Percentiles rank a stretch among this genome's conserved stretches.
Conservation (phyloP, 2,888 invertebrate genomes). For the Stomorhina lunata region DNA sequence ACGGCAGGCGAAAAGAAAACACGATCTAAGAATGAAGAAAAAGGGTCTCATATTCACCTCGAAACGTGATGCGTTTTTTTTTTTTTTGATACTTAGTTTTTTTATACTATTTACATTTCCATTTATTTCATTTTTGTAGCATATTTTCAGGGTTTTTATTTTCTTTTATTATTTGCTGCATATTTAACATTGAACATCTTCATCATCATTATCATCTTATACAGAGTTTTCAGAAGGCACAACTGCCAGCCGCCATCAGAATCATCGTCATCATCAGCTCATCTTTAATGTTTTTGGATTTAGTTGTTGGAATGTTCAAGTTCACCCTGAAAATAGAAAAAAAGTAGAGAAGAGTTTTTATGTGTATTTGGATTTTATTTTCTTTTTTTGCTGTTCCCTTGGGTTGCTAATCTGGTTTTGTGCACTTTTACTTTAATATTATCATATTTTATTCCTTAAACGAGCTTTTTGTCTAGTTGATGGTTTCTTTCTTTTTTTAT, state of each 20-base stretch:
- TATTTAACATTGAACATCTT: background rate
- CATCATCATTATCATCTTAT: background rate
- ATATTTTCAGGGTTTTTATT: constrained; percentile 25
- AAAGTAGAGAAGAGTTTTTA: background rate
- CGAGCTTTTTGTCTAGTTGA: constrained; percentile 20
- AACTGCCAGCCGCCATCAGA: too few species aligned
- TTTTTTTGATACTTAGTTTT: background rate
- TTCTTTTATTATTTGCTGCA: too few species aligned
- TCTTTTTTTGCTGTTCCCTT: background rate
- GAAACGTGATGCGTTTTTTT: constrained; percentile 24
- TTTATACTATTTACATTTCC: background rate
- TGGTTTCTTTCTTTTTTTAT: background rate
- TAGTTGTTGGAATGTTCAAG: background rate
- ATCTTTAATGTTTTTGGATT: background rate
- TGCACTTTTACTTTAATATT: constrained; percentile 41
- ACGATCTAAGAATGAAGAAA: too few species aligned
- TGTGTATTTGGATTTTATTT: too few species aligned
- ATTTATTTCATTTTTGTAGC: constrained; percentile 14
- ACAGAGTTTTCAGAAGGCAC: background rate
- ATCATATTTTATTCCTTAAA: background rate
- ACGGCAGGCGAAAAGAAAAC: background rate
- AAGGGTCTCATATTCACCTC: constrained; percentile 23
- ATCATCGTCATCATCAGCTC: background rate
- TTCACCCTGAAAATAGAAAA: background rate
- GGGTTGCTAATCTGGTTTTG: constrained; percentile 24